Percentiles rank a stretch among this genome's conserved stretches.
These are phyloP conservation scores for Allacma fusca DNA, from an alignment of 2,888 invertebrate genomes.

Conservation along the genomic window DNA sequence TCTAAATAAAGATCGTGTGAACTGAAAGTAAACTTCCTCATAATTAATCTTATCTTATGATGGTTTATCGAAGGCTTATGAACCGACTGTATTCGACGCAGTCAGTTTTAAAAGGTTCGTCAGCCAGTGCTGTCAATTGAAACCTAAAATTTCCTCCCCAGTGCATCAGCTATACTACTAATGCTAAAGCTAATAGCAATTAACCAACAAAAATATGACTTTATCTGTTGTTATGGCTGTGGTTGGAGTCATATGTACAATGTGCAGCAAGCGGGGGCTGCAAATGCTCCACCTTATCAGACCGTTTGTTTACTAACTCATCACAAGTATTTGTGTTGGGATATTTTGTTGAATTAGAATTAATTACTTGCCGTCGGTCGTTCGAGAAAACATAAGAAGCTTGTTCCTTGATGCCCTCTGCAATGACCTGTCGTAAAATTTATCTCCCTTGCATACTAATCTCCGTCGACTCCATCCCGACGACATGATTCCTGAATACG, in stretches of 20 bases:
- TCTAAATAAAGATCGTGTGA: not conserved
- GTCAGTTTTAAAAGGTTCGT: not conserved
- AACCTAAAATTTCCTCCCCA: not conserved
- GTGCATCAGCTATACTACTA: too few species aligned
- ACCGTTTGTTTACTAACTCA: not conserved
- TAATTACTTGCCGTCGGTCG: not conserved
- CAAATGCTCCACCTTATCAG: too few species aligned
- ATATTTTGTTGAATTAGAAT: not conserved
- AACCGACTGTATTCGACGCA: not conserved
- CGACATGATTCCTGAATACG: too few species aligned
- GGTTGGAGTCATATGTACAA: too few species aligned
- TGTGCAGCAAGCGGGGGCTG: too few species aligned
- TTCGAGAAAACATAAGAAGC: not conserved
- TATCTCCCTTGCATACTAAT: not conserved
- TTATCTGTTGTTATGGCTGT: too few species aligned
- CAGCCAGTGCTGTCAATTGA: not conserved
- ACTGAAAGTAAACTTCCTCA: constrained; percentile 12
- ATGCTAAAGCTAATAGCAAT: too few species aligned
- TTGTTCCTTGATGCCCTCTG: not conserved
- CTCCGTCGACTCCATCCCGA: too few species aligned
- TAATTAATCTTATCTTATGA: constrained; percentile 11
- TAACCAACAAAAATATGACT: too few species aligned
- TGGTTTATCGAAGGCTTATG: constrained; percentile 3
- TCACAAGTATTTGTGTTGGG: not conserved
- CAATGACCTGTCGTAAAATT: not conserved